A percentile compares a stretch with the other conserved stretches of the same genome.
Conservation (phyloP, 2,888 invertebrate genomes). For the Apotomis betuletana region DNA sequence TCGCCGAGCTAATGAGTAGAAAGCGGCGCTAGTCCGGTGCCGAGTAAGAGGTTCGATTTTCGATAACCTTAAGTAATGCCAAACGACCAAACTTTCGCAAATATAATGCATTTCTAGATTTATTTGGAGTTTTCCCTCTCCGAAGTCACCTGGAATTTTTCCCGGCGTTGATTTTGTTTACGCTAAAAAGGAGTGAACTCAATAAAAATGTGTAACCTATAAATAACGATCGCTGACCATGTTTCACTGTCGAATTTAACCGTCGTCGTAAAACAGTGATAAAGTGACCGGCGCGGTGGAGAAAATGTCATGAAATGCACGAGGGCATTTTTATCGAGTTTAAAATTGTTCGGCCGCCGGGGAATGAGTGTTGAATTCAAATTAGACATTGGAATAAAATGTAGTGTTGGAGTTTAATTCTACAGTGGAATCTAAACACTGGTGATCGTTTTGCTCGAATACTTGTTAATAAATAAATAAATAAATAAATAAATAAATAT, state of each 20-base stretch:
- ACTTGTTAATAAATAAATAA: not conserved
- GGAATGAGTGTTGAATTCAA: constrained; percentile 24
- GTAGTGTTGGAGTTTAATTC: constrained; percentile 12
- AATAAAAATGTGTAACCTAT: not conserved
- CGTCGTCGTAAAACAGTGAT: constrained; percentile 11
- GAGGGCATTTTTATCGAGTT: constrained; percentile 25
- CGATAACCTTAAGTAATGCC: too few relatives aligned
- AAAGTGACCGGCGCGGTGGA: constrained; percentile 10
- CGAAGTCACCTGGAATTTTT: too few relatives aligned
- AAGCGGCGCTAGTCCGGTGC: too few relatives aligned
- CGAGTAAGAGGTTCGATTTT: too few relatives aligned
- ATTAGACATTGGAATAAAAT: constrained; percentile 20
- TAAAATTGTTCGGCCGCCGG: constrained; percentile 24
- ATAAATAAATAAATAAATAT: too few relatives aligned
- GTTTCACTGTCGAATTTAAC: constrained; percentile 12
- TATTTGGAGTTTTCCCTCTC: too few relatives aligned
- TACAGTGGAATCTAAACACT: constrained; percentile 1
- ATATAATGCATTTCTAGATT: too few relatives aligned
- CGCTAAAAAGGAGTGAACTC: not conserved
- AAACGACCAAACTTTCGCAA: too few relatives aligned
- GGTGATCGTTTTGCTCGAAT: not conserved
- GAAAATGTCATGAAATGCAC: constrained; percentile 15
- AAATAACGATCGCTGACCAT: constrained; percentile 9
- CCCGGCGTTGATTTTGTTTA: not conserved
- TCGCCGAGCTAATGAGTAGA: too few relatives aligned